Evolutionary conservation across 2,797 vertebrate species (phyloP).

Genomic region (Cuniculus paca): DNA sequence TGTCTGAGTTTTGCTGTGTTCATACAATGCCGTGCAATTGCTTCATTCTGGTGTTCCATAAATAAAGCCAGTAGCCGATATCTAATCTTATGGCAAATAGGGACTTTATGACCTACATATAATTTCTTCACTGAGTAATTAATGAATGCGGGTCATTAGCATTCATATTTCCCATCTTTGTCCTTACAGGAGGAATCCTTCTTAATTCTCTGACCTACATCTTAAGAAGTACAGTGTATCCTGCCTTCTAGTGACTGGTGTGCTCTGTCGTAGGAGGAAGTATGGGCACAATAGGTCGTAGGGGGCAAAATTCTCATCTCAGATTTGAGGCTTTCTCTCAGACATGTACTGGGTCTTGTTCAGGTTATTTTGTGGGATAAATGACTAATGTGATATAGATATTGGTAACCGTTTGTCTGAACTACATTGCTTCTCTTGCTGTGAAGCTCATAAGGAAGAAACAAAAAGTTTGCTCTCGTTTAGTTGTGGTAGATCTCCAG

Average conservation of each 20-base stretch:
- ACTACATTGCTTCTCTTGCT: not conserved
- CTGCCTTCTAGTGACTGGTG: conserved; percentile 53
- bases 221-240: conserved; percentile 54
- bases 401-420: not conserved
- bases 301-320: not conserved
- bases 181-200: conserved; percentile 60
- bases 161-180: conserved; percentile 45
- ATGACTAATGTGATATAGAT: not conserved
- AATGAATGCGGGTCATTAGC: conserved; percentile 20
- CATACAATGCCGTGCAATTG: not conserved
- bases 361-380: not conserved
- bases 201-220: conserved; percentile 65
- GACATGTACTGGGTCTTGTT: not conserved
- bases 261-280: conserved; percentile 58
- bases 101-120: not conserved
- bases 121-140: conserved; percentile 16
- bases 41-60: conserved; percentile 46
- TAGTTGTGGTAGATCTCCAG: conserved; percentile 31
- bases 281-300: conserved; percentile 13
- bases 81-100: not conserved
- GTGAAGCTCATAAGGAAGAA: not conserved
- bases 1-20: not conserved
- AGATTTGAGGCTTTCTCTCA: conserved; percentile 9
- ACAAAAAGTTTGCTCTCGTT: not conserved
- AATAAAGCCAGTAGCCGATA: conserved; percentile 33